These are phyloP conservation scores for Nephrotoma flavescens DNA, from an alignment of 2,888 invertebrate species.

Conservation along the genomic window DNA sequence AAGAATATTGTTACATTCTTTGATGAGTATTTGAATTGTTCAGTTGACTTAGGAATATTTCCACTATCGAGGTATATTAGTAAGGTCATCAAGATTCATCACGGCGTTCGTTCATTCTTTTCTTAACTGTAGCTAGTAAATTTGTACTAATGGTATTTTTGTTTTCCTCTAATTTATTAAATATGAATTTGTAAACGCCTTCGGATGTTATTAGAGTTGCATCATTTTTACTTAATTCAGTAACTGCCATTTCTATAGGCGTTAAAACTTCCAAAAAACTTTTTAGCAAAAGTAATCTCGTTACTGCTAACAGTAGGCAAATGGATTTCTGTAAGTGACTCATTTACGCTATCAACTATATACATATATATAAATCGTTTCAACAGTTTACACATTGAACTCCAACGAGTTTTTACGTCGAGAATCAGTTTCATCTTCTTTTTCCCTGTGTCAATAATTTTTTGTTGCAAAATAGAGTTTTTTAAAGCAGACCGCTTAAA, in stretches of 20 bases:
- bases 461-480: neutral
- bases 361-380: conserved; percentile 1
- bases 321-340: neutral
- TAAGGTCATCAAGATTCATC: too few relatives aligned
- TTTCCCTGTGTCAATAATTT: neutral
- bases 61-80: too few relatives aligned
- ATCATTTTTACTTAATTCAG: conserved; percentile 3
- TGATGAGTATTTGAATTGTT: too few relatives aligned
- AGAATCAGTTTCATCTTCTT: neutral
- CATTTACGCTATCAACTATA: neutral
- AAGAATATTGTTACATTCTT: too few relatives aligned
- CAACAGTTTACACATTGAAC: neutral
- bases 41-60: neutral
- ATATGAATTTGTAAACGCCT: conserved; percentile 6
- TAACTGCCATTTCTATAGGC: neutral
- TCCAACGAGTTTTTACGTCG: conserved; percentile 4
- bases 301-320: neutral
- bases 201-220: conserved; percentile 1
- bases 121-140: too few relatives aligned
- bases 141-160: too few relatives aligned
- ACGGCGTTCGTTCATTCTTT: too few relatives aligned
- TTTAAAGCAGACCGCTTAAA: neutral
- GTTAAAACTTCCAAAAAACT: neutral
- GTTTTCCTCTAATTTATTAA: too few relatives aligned
- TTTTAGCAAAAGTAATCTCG: neutral